These are phyloP conservation scores for Glaucomys volans DNA, from an alignment of 2,113 vertebrate species.

Conservation along the genomic window DNA sequence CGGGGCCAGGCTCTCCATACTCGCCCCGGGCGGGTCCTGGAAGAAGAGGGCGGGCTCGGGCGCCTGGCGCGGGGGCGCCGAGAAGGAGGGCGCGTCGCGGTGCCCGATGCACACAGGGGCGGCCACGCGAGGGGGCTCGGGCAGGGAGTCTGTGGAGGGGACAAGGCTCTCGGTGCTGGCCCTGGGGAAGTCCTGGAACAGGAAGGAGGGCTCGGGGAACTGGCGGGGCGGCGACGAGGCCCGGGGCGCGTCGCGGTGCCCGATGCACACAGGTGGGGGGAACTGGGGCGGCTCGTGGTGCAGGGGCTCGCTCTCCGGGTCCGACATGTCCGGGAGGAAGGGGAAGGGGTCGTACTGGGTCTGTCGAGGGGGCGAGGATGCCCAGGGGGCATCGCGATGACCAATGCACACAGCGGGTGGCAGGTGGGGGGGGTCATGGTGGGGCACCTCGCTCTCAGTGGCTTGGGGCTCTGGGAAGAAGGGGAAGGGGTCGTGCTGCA, in stretches of 20 bases:
- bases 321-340: slow-evolving; percentile 75
- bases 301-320: slow-evolving; percentile 67
- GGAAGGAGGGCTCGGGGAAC: slow-evolving; percentile 66
- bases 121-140: slow-evolving; percentile 66
- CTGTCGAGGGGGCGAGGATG: slow-evolving; percentile 75
- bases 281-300: slow-evolving; percentile 76
- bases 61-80: slow-evolving; percentile 72
- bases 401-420: slow-evolving; percentile 79
- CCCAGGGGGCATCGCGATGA: slow-evolving; percentile 77
- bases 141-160: slow-evolving; percentile 72
- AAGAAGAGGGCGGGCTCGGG: slow-evolving; percentile 80
- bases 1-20: slow-evolving; percentile 82
- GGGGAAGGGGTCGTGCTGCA: slow-evolving; percentile 80
- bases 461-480: slow-evolving; percentile 74
- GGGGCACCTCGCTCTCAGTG: slow-evolving; percentile 47
- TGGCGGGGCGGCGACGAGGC: slow-evolving; percentile 79
- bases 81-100: slow-evolving; percentile 79
- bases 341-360: slow-evolving; percentile 76
- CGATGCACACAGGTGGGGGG: slow-evolving; percentile 42
- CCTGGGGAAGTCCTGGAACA: slow-evolving; percentile 72
- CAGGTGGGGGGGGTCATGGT: slow-evolving; percentile 75
- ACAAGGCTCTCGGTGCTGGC: slow-evolving; percentile 73
- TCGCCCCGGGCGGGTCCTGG: slow-evolving; percentile 71
- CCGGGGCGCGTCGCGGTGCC: slow-evolving; percentile 46
- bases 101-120: slow-evolving; percentile 77